phyloP scores from a whole-genome alignment of 1,140 invertebrate genomes.

The Cyphomyrmex costatus region DNA sequence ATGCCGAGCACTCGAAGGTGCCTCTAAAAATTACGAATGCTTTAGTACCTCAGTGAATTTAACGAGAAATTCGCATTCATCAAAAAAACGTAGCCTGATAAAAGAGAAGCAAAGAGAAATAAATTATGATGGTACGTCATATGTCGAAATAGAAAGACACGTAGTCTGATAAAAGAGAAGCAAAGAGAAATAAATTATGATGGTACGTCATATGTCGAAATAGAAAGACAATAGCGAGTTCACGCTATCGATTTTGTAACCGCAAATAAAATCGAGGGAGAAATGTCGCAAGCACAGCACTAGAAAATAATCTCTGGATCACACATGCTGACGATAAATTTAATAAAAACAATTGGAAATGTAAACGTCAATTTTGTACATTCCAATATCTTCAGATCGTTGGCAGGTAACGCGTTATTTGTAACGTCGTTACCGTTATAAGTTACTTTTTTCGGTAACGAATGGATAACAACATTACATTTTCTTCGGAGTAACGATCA shows the following conservation, averaged over 20 bases:
- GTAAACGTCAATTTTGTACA: background rate
- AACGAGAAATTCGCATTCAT: conserved; percentile 49
- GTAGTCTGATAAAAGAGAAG: conserved; percentile 28
- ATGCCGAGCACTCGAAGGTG: conserved; percentile 71
- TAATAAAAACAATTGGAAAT: background rate
- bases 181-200: conserved; percentile 36
- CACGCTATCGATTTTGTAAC: conserved; percentile 41
- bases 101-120: conserved; percentile 27
- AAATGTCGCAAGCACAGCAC: conserved; percentile 19
- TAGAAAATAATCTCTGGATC: background rate
- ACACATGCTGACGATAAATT: background rate
- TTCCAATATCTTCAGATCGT: background rate
- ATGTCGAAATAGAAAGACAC: background rate
- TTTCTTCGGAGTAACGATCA: too few species aligned
- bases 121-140: conserved; percentile 29
- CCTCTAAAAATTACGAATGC: conserved; percentile 69
- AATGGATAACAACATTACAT: too few species aligned
- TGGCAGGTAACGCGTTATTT: too few species aligned
- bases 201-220: background rate
- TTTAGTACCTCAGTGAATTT: conserved; percentile 39
- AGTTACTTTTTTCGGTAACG: too few species aligned
- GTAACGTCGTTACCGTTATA: too few species aligned
- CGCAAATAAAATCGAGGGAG: conserved; percentile 48
- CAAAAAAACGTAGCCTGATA: conserved; percentile 26
- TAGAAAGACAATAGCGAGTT: conserved; percentile 17